These are phyloP conservation scores for Urocyon cinereoargenteus DNA, from an alignment of 2,797 vertebrate species.

Conservation along the genomic window DNA sequence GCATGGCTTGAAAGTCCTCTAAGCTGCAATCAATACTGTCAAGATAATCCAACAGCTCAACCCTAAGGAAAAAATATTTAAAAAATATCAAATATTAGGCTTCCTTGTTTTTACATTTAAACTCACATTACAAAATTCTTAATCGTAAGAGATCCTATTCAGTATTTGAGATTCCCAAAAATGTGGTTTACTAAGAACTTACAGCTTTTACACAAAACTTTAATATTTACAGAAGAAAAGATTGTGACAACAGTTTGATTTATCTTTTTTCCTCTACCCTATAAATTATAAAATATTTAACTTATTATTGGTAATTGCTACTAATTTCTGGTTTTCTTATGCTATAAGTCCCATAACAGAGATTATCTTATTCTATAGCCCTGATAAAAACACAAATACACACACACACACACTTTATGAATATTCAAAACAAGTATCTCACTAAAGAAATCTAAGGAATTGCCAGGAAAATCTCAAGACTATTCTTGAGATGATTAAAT, in stretches of 20 bases:
- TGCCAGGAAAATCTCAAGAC: constrained; percentile 41
- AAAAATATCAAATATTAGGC: background rate
- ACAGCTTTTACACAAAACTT: background rate
- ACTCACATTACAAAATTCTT: background rate
- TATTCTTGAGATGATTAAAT: constrained; percentile 27
- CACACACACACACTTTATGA: background rate
- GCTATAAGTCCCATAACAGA: background rate
- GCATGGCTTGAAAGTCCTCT: constrained; percentile 98
- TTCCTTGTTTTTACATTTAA: constrained; percentile 20
- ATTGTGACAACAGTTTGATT: background rate
- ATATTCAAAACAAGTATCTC: constrained; percentile 56
- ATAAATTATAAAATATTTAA: constrained; percentile 43
- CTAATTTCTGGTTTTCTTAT: constrained; percentile 23
- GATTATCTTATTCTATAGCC: background rate
- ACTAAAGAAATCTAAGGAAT: constrained; percentile 44
- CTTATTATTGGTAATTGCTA: background rate
- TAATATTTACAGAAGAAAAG: background rate
- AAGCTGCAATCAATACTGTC: constrained; percentile 99
- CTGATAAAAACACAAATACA: constrained; percentile 47
- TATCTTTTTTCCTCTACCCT: background rate
- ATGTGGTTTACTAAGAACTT: background rate
- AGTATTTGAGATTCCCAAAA: constrained; percentile 30
- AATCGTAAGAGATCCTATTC: constrained; percentile 1
- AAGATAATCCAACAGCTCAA: constrained; percentile 98
- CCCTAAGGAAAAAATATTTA: constrained; percentile 84